Percentiles rank a stretch among this genome's conserved stretches.
phyloP scores from a whole-genome alignment of 1,140 invertebrate genomes.

The Camponotus floridanus region DNA sequence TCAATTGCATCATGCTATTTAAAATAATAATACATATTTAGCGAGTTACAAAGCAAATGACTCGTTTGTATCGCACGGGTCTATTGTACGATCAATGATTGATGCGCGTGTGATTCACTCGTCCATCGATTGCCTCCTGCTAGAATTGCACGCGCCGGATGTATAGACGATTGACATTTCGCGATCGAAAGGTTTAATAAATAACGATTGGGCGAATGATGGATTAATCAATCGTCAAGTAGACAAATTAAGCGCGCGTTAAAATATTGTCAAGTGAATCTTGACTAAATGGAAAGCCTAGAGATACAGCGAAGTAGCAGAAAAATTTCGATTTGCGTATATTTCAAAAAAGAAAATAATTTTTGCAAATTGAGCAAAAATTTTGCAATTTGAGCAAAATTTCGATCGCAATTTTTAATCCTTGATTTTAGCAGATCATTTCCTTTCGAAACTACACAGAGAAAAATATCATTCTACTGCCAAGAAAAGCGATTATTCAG shows the following conservation, averaged over 20 bases:
- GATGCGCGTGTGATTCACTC: slow-evolving; percentile 56
- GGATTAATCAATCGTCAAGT: slow-evolving; percentile 51
- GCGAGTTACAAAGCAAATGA: slow-evolving; percentile 63
- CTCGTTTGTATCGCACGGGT: slow-evolving; percentile 53
- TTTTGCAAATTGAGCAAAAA: too few species aligned
- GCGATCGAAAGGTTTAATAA: slow-evolving; percentile 52
- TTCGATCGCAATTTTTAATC: too few species aligned
- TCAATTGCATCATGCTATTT: slow-evolving; percentile 31
- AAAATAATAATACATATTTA: slow-evolving; percentile 55
- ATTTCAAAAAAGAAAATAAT: too few species aligned
- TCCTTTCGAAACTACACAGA: too few species aligned
- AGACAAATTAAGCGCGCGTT: neutral
- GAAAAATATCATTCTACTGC: too few species aligned
- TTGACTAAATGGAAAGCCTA: neutral
- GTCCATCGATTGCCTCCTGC: slow-evolving; percentile 30
- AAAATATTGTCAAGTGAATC: slow-evolving; percentile 20
- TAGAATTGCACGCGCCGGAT: slow-evolving; percentile 31
- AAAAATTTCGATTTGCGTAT: too few species aligned
- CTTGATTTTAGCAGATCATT: too few species aligned
- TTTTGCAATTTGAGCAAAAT: too few species aligned
- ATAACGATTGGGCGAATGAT: slow-evolving; percentile 42
- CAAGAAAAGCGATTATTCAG: too few species aligned
- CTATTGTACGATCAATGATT: slow-evolving; percentile 61
- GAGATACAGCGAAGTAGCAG: neutral
- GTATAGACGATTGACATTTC: slow-evolving; percentile 33